Percentiles rank a stretch among this genome's conserved stretches.
Conservation (phyloP, 2,797 vertebrate species). For the Avahi laniger region DNA sequence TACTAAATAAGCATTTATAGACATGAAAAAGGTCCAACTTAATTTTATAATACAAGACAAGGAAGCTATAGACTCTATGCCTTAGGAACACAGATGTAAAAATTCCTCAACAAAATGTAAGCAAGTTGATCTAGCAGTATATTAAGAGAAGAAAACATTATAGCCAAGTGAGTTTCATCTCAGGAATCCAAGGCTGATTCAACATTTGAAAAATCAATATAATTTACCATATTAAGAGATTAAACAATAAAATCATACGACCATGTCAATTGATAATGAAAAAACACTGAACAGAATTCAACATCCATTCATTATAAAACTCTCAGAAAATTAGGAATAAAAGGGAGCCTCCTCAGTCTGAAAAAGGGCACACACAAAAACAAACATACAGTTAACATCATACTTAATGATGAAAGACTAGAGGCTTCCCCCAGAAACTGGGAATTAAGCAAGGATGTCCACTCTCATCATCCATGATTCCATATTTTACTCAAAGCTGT, state of each 20-base stretch:
- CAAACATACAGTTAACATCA: not conserved
- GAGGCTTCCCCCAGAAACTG: not conserved
- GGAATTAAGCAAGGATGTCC: not conserved
- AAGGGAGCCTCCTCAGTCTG: not conserved
- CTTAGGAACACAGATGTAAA: not conserved
- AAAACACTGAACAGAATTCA: not conserved
- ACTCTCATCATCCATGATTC: not conserved
- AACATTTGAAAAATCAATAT: not conserved
- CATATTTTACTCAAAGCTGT: not conserved
- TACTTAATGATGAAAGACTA: not conserved
- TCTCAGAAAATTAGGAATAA: not conserved
- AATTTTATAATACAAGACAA: too few relatives aligned
- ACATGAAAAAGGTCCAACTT: not conserved
- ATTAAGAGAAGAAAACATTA: not conserved
- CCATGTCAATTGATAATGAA: not conserved
- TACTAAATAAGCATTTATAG: not conserved
- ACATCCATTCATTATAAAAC: not conserved
- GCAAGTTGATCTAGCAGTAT: not conserved
- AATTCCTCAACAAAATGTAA: not conserved
- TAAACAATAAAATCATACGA: not conserved
- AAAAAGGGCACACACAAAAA: not conserved
- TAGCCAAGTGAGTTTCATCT: not conserved
- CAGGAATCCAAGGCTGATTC: not conserved
- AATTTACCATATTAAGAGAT: not conserved
- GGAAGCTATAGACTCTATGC: not conserved